Percentiles rank a stretch among this genome's conserved stretches.
These are phyloP conservation scores for Corynorhinus townsendii DNA, from an alignment of 2,113 vertebrate species.

Conservation along the genomic window DNA sequence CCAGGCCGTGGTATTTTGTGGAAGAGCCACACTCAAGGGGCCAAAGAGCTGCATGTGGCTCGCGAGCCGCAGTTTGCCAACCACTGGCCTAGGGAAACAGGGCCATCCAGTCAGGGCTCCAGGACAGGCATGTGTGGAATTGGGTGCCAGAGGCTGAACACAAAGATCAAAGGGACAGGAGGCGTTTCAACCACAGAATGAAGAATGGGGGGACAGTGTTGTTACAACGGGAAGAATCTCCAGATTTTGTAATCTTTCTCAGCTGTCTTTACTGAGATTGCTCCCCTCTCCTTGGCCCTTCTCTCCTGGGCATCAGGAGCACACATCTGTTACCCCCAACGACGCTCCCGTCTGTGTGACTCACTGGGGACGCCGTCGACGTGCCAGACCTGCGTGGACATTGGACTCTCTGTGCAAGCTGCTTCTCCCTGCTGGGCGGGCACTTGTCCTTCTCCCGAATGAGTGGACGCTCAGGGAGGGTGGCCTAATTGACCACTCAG, in stretches of 20 bases:
- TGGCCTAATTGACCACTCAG: background rate
- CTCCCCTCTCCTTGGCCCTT: background rate
- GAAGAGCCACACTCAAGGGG: too few species aligned
- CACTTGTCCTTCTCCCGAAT: background rate
- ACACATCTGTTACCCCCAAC: background rate
- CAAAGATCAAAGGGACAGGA: background rate
- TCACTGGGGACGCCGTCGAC: background rate
- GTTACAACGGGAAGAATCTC: accelerated
- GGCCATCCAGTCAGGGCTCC: background rate
- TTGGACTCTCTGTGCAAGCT: accelerated
- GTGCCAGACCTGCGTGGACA: background rate
- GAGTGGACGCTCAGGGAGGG: background rate
- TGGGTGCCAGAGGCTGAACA: background rate
- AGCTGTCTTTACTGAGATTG: too few species aligned
- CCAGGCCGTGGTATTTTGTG: too few species aligned
- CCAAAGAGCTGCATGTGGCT: too few species aligned
- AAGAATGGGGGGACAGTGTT: accelerated
- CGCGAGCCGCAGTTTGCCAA: too few species aligned
- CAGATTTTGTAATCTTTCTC: background rate
- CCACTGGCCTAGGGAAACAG: background rate
- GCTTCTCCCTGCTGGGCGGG: accelerated
- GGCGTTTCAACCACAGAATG: accelerated
- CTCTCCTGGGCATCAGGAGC: background rate
- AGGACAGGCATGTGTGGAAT: accelerated
- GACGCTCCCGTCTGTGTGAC: accelerated